Base-by-base conservation (phyloP, 2,888 invertebrate genomes). In the Rotaria macrura region DNA sequence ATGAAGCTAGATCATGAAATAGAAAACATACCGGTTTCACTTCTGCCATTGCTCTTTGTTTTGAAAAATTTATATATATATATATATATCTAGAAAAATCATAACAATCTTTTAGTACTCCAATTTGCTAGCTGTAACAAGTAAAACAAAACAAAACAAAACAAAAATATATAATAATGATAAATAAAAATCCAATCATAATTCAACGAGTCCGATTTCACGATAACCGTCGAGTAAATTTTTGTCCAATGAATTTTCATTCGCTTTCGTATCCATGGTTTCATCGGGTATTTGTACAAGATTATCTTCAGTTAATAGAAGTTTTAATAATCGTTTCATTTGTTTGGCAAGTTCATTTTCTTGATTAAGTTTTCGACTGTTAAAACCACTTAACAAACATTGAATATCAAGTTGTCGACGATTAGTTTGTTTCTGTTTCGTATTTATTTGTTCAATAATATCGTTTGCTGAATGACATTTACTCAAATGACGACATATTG, bases 271-370 rank as follows among this genome's bases (percentile, higher is more conserved):
- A 40, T 43, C 43, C 40, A 40, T 79, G 34, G 23, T 40, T 25
- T 79, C 79, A n/a, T 79, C 43, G 1, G 40, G 43, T 40, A 34
- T 65, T 29, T 38, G 1, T n/a, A 79, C n/a, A 9, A 43, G 79
- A 79, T 79, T 79, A 79, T 79, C 43, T 9, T 79, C 79, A 25
- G 43, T 79, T 43, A 79, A n/a, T 79, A 79, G 34, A 34, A 65
- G 25, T 40, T 79, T n/a, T 79, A 79, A 43, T 43, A 79, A 23
- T 4, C 43, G 25, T 79, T 79, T 79, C 79, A 43, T 79, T 79
- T 79, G 40, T 43, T 79, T 38, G 2, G 25, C 25, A 9, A 43
- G 5, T 79, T 79, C 43, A 79, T 43, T 79, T 34, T 79, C 43
- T 79, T 43, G 43, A 40, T 79, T 79, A 10, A 79, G 43, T 12